A percentile compares a stretch with the other conserved stretches of the same genome.
phyloP scores from a whole-genome alignment of 1,140 invertebrate species.

The Rhopalosiphum padi region DNA sequence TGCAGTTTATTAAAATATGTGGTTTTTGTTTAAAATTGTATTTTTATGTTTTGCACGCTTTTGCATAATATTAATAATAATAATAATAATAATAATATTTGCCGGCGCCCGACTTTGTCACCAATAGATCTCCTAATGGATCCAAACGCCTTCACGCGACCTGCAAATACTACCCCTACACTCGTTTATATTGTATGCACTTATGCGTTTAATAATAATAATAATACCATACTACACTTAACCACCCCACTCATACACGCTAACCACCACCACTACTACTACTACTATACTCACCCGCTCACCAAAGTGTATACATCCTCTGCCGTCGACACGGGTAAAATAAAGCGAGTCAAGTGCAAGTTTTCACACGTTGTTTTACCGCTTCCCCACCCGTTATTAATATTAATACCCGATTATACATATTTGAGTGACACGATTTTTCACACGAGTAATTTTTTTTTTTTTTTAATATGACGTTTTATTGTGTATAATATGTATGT shows the following conservation, averaged over 20 bases:
- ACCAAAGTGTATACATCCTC: too few relatives aligned
- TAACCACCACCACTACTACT: background rate
- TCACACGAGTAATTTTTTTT: background rate
- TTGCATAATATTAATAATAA: conserved; percentile 8
- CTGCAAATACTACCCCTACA: background rate
- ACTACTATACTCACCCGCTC: too few relatives aligned
- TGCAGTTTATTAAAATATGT: background rate
- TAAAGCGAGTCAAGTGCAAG: background rate
- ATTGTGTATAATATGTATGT: background rate
- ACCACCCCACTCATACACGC: background rate
- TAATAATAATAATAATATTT: background rate
- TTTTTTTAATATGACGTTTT: background rate
- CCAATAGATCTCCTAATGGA: background rate
- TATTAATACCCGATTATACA: conserved; percentile 5
- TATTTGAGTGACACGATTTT: background rate
- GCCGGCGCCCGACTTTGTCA: background rate
- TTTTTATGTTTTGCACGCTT: background rate
- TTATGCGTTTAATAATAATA: background rate
- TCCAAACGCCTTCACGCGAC: background rate
- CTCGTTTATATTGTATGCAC: background rate
- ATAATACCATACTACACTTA: background rate
- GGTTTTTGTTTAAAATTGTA: background rate
- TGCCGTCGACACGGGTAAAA: background rate
- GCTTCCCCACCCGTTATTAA: background rate
- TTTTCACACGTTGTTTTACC: background rate